Conservation (phyloP, 1,140 invertebrate species). For the Ganaspis sp. region DNA sequence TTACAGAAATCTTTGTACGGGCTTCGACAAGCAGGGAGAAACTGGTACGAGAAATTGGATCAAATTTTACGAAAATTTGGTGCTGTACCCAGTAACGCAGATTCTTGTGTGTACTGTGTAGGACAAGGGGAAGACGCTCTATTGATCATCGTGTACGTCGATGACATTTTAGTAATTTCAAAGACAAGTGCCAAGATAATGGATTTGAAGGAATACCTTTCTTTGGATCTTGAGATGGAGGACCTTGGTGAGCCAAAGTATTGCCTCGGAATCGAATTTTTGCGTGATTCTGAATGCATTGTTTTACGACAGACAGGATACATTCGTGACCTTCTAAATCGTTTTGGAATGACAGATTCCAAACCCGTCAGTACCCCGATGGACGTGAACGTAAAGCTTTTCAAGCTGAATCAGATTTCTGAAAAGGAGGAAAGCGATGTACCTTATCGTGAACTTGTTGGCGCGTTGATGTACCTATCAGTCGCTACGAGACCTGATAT, state of each 20-base stretch:
- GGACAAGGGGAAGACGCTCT: background rate
- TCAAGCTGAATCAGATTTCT: background rate
- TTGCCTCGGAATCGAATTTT: background rate
- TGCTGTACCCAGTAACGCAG: background rate
- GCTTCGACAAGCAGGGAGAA: background rate
- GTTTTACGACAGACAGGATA: background rate
- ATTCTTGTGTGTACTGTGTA: background rate
- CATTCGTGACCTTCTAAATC: background rate
- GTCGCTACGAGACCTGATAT: background rate
- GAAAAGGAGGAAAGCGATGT: background rate
- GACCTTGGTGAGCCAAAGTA: background rate
- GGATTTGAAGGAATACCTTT: background rate
- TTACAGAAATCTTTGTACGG: conserved; percentile 33
- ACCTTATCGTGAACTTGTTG: background rate
- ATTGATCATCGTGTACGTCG: background rate
- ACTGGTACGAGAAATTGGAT: conserved; percentile 2
- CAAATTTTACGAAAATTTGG: background rate
- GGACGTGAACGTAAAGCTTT: background rate
- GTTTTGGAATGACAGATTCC: background rate
- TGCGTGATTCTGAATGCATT: background rate
- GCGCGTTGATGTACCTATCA: background rate
- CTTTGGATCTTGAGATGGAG: background rate
- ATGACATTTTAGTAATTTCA: background rate
- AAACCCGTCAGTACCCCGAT: background rate
- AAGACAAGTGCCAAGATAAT: background rate